Percentiles rank a stretch among this genome's conserved stretches.
Evolutionary conservation across 1,140 invertebrate genomes (phyloP).

Genomic region (Bemisia tabaci): DNA sequence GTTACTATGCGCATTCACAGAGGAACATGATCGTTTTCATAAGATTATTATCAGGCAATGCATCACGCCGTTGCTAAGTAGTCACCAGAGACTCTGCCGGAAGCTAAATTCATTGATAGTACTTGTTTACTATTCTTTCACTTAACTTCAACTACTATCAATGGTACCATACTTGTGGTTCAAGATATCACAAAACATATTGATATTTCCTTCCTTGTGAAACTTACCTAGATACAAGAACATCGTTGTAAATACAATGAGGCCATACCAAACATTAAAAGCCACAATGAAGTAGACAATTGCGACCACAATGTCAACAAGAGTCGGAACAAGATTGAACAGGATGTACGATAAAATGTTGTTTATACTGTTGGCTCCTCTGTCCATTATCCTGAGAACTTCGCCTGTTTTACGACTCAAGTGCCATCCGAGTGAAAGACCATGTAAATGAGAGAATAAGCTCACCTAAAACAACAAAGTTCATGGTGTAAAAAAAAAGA

Average conservation of each 20-base stretch:
- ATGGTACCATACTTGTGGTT: no score
- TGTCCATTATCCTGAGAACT: slow-evolving; percentile 85
- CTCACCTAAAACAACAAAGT: slow-evolving; percentile 46
- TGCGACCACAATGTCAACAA: slow-evolving; percentile 86
- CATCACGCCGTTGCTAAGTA: no score
- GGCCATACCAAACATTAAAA: slow-evolving; percentile 87
- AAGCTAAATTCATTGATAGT: no score
- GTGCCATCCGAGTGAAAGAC: slow-evolving; percentile 78
- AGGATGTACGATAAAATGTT: slow-evolving; percentile 79
- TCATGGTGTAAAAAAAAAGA: no score
- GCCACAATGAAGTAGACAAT: slow-evolving; percentile 72
- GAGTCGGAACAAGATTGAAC: slow-evolving; percentile 79
- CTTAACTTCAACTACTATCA: no score
- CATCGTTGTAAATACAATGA: slow-evolving; percentile 91
- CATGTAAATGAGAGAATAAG: slow-evolving; percentile 74
- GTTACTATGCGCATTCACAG: no score
- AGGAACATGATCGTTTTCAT: no score
- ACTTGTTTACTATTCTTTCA: no score
- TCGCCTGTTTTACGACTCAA: slow-evolving; percentile 86
- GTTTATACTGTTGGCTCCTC: slow-evolving; percentile 89
- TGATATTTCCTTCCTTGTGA: no score
- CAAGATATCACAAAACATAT: no score
- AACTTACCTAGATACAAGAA: slow-evolving; percentile 75
- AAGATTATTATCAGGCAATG: no score
- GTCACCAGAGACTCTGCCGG: no score